Base-by-base conservation (phyloP, 2,113 vertebrate genomes). In the Mesocricetus auratus region DNA sequence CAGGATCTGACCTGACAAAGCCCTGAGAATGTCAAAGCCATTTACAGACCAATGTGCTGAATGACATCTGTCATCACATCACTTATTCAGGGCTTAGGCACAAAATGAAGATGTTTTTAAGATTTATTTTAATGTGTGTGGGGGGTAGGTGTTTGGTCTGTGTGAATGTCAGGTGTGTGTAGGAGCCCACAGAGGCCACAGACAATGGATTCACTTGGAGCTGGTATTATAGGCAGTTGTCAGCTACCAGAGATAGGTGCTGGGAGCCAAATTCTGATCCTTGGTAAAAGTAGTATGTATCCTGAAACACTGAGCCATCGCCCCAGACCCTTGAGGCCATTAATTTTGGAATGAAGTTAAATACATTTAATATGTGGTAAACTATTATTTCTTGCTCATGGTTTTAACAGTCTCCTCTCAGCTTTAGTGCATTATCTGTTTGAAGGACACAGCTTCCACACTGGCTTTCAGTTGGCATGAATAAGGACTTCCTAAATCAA, bases 401-500 rank as follows among this genome's bases (percentile, higher is more conserved):
- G 3, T 33, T 95, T 86, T 33, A 31, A 89, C 50, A 85, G 60
- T 9, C 17, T 73, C 60, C 16, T 56, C 86, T 50, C 33, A n/a
- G 15, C 13, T 9, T 68, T 56, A 53, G 11, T 10, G 17, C 45
- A 87, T 33, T 62, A 39, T 39, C 77, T 47, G n/a, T 88, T 91
- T 77, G 9, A 7, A 33, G 64, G 69, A 97, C 93, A 93, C n/a
- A 58, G 31, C 97, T 97, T 97, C 71, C 50, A 96, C 24, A 33
- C 82, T 93, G 96, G 82, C n/a, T 94, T 96, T 88, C 60, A 45
- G 88, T 62, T 93, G 95, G 82, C 62, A 62, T 91, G 78, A 97
- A 78, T 11, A 92, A 89, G 64, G 93, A 96, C 97, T 97, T 97
- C 86, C 88, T 96, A 94, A 96, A 96, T 96, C 96, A 98, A 97